Base-by-base conservation (phyloP, 2,888 invertebrate genomes). In the Chloromyia formosa region DNA sequence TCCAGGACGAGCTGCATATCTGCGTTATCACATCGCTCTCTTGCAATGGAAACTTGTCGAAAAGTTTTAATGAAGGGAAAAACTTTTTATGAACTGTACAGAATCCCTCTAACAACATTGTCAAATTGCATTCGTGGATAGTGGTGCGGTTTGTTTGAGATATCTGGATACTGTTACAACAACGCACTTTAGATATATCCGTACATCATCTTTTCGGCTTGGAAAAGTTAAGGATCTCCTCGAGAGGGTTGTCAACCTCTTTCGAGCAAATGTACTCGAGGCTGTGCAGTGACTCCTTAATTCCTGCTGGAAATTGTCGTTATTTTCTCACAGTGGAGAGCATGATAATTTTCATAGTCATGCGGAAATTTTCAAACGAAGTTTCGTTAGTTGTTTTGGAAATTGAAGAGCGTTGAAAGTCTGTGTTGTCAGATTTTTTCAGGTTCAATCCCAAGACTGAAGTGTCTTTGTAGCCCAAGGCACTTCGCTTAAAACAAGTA, bases 71-170 rank as follows among this genome's bases (percentile, higher is more conserved):
- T 56, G 56, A 20, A 20, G 20, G 53, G 18, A 56, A 56, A 20
- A 56, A 56, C 56, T 56, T 56, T 56, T 56, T 56, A 56, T 56
- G 56, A 16, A 56, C 56, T 20, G 4, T 56, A 56, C 4, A 56
- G 18, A 10, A 14, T 18, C 56, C 20, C 20, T 10, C 56, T 56
- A 56, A 56, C 49, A 49, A 49, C 49, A 49, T n/a, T 49, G 49
- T 49, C 16, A 35, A 35, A 35, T 35, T 35, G 27, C 27, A 49
- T 49, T 49, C 12, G 14, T 12, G 16, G 49, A 10, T 5, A 12
- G 12, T n/a, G 49, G 16, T 49, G 16, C 10, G 49, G 49, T 49
- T 49, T 49, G 49, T n/a, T 49, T 49, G 49, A 35, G 27, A 35
- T 35, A 35, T 49, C 49, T 12, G 10, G 49, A 49, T 49, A 12